Conservation (phyloP, 35 echinoderm and acorn worm genomes). For the Ophiothrix spiculata region DNA sequence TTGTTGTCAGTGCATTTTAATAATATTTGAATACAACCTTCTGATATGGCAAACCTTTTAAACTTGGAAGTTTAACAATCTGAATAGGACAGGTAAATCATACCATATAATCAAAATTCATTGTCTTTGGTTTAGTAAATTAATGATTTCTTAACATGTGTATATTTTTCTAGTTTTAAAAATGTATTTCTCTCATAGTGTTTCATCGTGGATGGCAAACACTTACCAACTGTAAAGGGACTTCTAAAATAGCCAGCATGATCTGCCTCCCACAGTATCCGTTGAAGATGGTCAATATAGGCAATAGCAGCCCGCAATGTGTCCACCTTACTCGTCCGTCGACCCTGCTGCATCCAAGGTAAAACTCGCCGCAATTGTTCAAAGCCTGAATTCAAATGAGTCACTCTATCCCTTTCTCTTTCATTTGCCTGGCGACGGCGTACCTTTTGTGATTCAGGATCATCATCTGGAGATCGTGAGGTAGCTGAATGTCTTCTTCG, state of each 20-base stretch:
- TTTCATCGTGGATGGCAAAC: background rate
- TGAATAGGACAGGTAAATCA: too few species aligned
- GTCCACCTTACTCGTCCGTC: slow-evolving; percentile 78
- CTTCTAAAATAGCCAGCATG: slow-evolving; percentile 4
- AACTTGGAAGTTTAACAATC: too few species aligned
- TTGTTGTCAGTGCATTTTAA: too few species aligned
- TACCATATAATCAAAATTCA: too few species aligned
- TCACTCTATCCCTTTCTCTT: slow-evolving; percentile 76
- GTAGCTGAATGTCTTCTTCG: background rate
- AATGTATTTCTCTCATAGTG: too few species aligned
- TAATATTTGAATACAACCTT: too few species aligned
- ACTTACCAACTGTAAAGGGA: slow-evolving; percentile 37
- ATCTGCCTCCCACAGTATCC: slow-evolving; percentile 46
- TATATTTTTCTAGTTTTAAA: too few species aligned
- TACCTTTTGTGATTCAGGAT: background rate
- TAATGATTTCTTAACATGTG: too few species aligned
- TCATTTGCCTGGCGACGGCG: slow-evolving; percentile 55
- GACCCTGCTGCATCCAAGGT: slow-evolving; percentile 60
- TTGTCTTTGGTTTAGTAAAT: too few species aligned
- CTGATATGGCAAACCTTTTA: too few species aligned
- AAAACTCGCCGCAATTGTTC: slow-evolving; percentile 66
- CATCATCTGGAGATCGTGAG: background rate
- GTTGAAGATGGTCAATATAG: slow-evolving; percentile 63
- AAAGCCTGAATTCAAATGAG: slow-evolving; percentile 67
- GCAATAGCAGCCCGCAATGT: slow-evolving; percentile 71